Percentiles rank a stretch among this genome's conserved stretches.
phyloP scores from a whole-genome alignment of 2,113 vertebrate species.

The Ibidorhyncha struthersii region DNA sequence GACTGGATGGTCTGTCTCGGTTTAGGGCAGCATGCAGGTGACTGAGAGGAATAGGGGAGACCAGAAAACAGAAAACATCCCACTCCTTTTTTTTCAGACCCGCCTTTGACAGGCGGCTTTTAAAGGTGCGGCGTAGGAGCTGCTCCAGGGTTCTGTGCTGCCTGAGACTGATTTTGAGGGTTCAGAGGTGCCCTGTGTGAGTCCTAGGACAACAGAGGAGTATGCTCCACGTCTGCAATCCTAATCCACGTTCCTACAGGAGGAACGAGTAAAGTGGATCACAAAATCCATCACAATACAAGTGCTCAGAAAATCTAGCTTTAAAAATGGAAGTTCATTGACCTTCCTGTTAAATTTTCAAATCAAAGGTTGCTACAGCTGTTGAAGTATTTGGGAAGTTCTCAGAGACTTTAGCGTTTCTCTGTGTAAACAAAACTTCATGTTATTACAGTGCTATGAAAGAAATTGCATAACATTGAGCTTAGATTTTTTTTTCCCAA shows the following conservation, averaged over 20 bases:
- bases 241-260: neutral
- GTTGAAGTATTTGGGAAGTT: neutral
- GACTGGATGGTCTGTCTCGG: neutral
- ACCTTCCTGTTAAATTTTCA: neutral
- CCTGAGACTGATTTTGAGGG: neutral
- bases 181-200: neutral
- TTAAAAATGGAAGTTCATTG: neutral
- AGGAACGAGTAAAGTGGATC: neutral
- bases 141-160: neutral
- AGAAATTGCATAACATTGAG: neutral
- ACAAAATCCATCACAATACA: neutral
- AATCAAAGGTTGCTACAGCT: neutral
- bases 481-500: neutral
- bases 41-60: neutral
- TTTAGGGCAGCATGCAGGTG: neutral
- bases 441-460: neutral
- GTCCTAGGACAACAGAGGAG: neutral
- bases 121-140: neutral
- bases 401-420: neutral
- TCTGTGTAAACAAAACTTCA: neutral
- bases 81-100: neutral
- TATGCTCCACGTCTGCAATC: neutral
- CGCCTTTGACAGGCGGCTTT: neutral
- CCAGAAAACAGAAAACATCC: neutral
- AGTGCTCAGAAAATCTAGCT: neutral